Evolutionary conservation across 1,140 invertebrate genomes (phyloP).

Genomic region (Drosophila lini): DNA sequence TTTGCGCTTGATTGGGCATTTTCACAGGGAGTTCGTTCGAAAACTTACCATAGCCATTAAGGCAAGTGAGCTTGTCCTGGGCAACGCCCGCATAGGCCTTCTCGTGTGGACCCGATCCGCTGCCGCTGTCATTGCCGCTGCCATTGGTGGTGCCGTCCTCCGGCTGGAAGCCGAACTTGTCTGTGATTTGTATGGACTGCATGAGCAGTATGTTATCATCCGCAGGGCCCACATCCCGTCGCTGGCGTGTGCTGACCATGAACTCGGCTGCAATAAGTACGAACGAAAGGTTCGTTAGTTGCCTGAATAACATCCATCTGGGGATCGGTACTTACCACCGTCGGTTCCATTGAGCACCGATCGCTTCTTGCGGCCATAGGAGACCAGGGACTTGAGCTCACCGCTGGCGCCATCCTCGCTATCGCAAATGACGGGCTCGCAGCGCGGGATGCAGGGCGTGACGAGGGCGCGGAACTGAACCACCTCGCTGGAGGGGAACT

Average conservation of each 20-base stretch:
- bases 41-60: conserved; percentile 84
- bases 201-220: conserved; percentile 94
- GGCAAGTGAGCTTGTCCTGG: conserved; percentile 82
- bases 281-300: conserved; percentile 42
- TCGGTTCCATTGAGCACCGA: conserved; percentile 75
- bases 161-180: conserved; percentile 93
- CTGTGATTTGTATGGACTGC: conserved; percentile 95
- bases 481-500: conserved; percentile 96
- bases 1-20: conserved; percentile 78
- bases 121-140: conserved; percentile 50
- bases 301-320: background rate
- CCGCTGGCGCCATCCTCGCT: conserved; percentile 91
- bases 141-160: conserved; percentile 76
- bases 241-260: conserved; percentile 70
- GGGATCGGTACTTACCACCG: conserved; percentile 59
- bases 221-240: conserved; percentile 81
- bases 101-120: conserved; percentile 63
- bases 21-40: conserved; percentile 57
- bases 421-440: conserved; percentile 95
- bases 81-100: conserved; percentile 78
- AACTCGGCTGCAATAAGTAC: conserved; percentile 71
- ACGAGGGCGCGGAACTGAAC: conserved; percentile 97
- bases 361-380: conserved; percentile 89
- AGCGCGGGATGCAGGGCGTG: conserved; percentile 95
- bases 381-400: conserved; percentile 90